Evolutionary conservation across 2,888 invertebrate genomes (phyloP).

Genomic region (Eupeodes latifasciatus): DNA sequence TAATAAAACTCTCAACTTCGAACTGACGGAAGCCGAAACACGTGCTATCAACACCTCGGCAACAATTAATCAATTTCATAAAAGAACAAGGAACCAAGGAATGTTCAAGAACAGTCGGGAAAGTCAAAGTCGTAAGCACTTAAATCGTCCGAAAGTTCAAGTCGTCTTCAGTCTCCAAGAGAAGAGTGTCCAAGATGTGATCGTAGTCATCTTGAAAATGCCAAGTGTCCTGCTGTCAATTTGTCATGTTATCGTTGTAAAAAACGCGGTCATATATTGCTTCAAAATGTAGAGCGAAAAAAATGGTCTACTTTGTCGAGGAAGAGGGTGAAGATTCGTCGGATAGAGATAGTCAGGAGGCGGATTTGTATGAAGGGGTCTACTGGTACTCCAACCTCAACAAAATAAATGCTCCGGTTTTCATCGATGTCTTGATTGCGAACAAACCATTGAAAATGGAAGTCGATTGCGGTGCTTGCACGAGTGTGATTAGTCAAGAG

Average conservation of each 20-base stretch:
- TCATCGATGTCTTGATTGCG: too few species aligned
- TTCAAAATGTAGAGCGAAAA: not conserved
- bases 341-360: too few species aligned
- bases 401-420: too few species aligned
- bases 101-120: not conserved
- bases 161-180: not conserved
- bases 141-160: not conserved
- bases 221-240: not conserved
- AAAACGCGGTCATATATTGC: not conserved
- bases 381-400: too few species aligned
- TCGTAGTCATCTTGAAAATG: conserved; percentile 5
- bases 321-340: too few species aligned
- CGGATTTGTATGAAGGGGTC: too few species aligned
- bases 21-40: conserved; percentile 6
- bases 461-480: too few species aligned
- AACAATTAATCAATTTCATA: too few species aligned
- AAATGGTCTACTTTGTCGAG: conserved; percentile 6
- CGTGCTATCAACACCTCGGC: too few species aligned
- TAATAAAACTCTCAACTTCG: not conserved
- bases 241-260: conserved; percentile 7
- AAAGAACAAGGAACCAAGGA: too few species aligned
- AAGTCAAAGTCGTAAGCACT: not conserved
- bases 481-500: too few species aligned
- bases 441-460: too few species aligned
- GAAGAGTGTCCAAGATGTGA: conserved; percentile 13